Base-by-base conservation (phyloP, 2,888 invertebrate species). In the Scrobipalpa costella region DNA sequence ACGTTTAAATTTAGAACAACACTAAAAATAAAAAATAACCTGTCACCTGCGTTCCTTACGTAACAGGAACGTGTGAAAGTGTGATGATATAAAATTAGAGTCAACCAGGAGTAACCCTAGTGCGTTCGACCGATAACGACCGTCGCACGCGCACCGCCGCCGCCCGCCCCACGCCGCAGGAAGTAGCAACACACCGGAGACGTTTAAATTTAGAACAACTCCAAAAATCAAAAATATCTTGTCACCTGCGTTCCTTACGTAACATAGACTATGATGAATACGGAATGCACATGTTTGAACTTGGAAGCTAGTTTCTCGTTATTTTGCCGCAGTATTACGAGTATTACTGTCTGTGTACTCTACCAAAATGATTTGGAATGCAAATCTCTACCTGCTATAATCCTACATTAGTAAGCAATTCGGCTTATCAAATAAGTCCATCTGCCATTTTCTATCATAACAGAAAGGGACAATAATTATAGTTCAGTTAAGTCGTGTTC, bases 1-100 rank as follows among this genome's bases (percentile, higher is more conserved):
- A 52, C 19, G 19, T 52, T 21, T 13, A 55, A 55, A 55, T 55
- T 55, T 55, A 55, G 27, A 55, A 55, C 55, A 5, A 13, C 27
- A 34, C 55, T 7, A 55, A 55, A 27, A 55, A 34, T 6, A 15
- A 33, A 55, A 55, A 55, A 55, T 55, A 55, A 34, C 71, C 67
- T 57, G 60, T 66, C 63, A 66, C 52, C 52, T 44, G 59, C 57
- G 61, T 57, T 58, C 49, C 63, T 64, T 65, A 69, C 64, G 67
- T 55, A 55, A n/a, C n/a, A n/a, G n/a, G n/a, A 38, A 38, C 27
- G 27, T 27, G 27, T 27, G 5, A 27, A 27, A 9, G 7, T 36
- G 8, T 36, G 7, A 36, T 7, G 7, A 11, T 9, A 36, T 36
- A 7, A 36, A 11, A 11, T 36, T 9, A 7, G 11, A 36, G 44